phyloP scores from a whole-genome alignment of 2,797 vertebrate genomes.

The Sebastes paucispinis region DNA sequence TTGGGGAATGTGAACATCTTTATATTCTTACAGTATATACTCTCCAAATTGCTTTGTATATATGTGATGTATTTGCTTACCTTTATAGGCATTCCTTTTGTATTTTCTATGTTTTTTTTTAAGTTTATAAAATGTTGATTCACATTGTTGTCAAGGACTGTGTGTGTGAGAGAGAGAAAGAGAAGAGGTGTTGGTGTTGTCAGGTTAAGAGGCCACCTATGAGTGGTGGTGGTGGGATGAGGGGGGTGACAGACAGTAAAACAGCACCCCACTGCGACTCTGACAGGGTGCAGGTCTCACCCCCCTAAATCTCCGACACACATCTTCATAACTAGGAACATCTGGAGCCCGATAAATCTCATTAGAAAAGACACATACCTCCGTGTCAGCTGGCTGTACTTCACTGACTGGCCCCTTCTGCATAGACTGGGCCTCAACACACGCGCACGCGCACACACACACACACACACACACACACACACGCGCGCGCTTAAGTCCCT shows the following conservation, averaged over 20 bases:
- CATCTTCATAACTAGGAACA: constrained; percentile 74
- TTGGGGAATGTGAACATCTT: constrained; percentile 21
- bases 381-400: constrained; percentile 58
- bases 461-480: background rate
- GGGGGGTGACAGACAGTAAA: constrained; percentile 57
- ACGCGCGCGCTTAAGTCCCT: background rate
- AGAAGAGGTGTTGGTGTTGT: constrained; percentile 38
- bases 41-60: constrained; percentile 81
- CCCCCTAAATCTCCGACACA: constrained; percentile 71
- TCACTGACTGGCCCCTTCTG: constrained; percentile 35
- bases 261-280: constrained; percentile 56
- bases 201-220: constrained; percentile 63
- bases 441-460: background rate
- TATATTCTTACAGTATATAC: constrained; percentile 53
- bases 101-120: constrained; percentile 42
- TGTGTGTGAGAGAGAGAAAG: background rate
- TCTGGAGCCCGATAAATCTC: constrained; percentile 73
- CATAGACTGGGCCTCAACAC: constrained; percentile 16
- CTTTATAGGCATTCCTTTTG: constrained; percentile 81
- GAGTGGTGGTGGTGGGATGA: constrained; percentile 6
- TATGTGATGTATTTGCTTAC: constrained; percentile 84
- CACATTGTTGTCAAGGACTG: constrained; percentile 29
- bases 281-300: constrained; percentile 72
- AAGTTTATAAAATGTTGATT: constrained; percentile 58
- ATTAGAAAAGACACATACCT: constrained; percentile 69